Evolutionary conservation across 2,888 invertebrate genomes (phyloP).

Genomic region (Brachynemurus nebulosus): DNA sequence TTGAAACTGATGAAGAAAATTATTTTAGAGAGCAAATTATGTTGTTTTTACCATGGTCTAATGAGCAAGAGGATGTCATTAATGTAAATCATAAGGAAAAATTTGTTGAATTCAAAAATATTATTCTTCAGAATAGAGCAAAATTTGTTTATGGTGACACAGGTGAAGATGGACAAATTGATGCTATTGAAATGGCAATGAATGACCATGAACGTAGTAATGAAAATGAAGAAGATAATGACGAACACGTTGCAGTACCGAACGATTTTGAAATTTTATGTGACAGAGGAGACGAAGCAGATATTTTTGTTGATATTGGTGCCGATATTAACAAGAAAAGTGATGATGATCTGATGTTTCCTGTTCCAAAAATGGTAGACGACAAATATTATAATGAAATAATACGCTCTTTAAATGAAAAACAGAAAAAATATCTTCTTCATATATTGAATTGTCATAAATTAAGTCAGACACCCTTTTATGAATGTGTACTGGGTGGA

Average conservation of each 20-base stretch:
- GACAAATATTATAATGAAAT: no score
- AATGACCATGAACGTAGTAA: neutral
- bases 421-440: no score
- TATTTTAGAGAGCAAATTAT: neutral
- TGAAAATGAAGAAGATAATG: neutral
- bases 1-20: neutral
- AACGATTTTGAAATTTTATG: neutral
- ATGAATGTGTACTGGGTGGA: no score
- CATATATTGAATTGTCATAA: no score
- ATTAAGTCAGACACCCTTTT: no score
- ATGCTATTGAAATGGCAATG: neutral
- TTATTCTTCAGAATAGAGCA: neutral
- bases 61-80: neutral
- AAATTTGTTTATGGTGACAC: neutral
- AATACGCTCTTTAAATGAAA: no score
- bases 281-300: neutral
- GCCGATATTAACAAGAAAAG: neutral
- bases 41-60: neutral
- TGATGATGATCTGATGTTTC: neutral
- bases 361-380: no score
- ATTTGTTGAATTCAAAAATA: neutral
- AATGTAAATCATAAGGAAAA: neutral
- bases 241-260: neutral
- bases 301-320: neutral
- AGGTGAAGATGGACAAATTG: neutral